Evolutionary conservation across 2,888 invertebrate species (phyloP).

Genomic region (Proisotoma minuta): DNA sequence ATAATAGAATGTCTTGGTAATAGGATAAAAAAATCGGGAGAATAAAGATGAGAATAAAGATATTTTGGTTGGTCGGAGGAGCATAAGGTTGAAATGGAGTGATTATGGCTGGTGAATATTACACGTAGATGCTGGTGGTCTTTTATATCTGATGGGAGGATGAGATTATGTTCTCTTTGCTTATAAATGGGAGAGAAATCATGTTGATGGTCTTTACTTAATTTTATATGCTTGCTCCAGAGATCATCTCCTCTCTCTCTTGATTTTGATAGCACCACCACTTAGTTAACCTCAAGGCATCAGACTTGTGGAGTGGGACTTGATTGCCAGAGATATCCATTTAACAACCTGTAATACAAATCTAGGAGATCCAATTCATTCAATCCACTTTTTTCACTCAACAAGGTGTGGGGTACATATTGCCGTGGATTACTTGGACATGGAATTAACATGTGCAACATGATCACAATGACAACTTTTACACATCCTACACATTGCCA

Average conservation of each 20-base stretch:
- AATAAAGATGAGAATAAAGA: neutral
- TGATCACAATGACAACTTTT: neutral
- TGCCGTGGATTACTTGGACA: conserved; percentile 3
- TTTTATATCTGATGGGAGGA: neutral
- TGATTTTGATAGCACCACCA: neutral
- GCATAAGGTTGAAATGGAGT: neutral
- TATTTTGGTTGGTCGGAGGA: neutral
- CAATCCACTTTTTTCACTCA: conserved; percentile 4
- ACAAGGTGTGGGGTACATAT: conserved; percentile 12
- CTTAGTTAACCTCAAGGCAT: too few species aligned
- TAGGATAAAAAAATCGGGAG: neutral
- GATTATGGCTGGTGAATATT: neutral
- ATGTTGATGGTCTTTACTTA: neutral
- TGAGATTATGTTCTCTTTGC: neutral
- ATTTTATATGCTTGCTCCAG: neutral
- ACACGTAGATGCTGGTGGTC: neutral
- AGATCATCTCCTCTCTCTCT: neutral
- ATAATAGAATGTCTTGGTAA: neutral
- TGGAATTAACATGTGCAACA: neutral
- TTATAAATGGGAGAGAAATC: neutral
- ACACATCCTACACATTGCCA: too few species aligned
- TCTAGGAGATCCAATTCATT: neutral
- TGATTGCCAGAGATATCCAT: neutral
- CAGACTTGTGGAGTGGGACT: neutral
- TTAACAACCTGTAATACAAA: neutral